Base-by-base conservation (phyloP, 2,888 invertebrate species). In the Muschampia plurimacula region DNA sequence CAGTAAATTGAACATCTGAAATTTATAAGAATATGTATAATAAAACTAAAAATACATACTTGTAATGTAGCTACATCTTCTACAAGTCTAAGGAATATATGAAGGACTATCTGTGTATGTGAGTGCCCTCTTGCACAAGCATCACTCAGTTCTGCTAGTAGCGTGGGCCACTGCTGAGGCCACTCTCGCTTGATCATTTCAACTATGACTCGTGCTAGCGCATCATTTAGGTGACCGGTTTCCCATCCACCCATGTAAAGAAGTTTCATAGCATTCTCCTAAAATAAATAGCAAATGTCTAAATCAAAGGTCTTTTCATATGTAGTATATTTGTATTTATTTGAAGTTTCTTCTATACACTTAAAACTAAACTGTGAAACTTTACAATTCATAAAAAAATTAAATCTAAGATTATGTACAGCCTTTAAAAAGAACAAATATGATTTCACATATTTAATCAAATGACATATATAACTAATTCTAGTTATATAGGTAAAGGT, bases 161-260 rank as follows among this genome's bases (percentile, higher is more conserved):
- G 89, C 0, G 97, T 96, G 0, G 98, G 97, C 99, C 99, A 99
- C 78, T 99, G 98, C 85, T 99, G 99, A 0, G 99, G 99, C 99
- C 99, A 99, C 87, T 99, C 99, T 10, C 99, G 95, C 85, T 99
- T 99, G 69, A 98, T 97, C 97, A 99, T 98, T 92, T 99, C 99
- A 0, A 99, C 99, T 69, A 99, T 96, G n/a, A 99, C 97, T 65
- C 98, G 95, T 13, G 98, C 97, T 3, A 98, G 88, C 1, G 97
- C 98, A 87, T 98, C 97, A 87, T 98, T 98, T 80, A 98, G 95
- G 82, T 97, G 97, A 12, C 96, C 96, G 64, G 97, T 95, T 32
- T 97, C 95, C 81, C 96, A 96, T 12, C 96, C 96, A 12, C 97
- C 97, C 74, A 98, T 97, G 85, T 96, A 96, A 8, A 98, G 89